Base-by-base conservation (phyloP, 2,797 vertebrate species). In the Hyperoplus immaculatus region DNA sequence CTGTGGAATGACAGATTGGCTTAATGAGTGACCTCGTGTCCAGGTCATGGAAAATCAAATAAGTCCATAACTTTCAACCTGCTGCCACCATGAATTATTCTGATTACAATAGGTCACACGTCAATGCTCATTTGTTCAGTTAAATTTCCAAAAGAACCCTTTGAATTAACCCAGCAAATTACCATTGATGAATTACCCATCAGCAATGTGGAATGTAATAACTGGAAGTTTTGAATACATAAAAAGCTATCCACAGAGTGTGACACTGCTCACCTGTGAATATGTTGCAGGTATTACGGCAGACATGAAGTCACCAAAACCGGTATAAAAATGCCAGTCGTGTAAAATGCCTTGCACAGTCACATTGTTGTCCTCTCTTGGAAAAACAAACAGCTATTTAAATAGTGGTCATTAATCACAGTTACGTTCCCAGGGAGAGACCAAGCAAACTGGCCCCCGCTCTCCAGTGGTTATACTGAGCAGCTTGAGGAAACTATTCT, bases 371-470 rank as follows among this genome's bases (percentile, higher is more conserved):
- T 91, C 83, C 77, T 86, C 72, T 75, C 60, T 56, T 68, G 87
- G 83, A 72, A 85, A 88, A 93, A 90, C 87, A 89, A 92, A 88
- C 90, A 67, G 80, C 71, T 86, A 85, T 79, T 90, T 92, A 91
- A 93, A 93, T 86, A 88, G 87, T 75, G 77, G 82, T 82, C 88
- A 92, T 94, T 91, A 93, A 93, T 95, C 94, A 91, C 86, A 85
- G 89, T 90, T 92, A 87, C 47, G 63, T 86, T 92, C 81, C 89
- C 88, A 60, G 75, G 16, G 86, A 89, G 85, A 83, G 73, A 64
- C 56, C 49, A 59, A 80, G 88, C 88, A 89, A 91, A 87, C 86
- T 89, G 87, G 82, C 85, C 82, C 29, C 72, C 45, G 83, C 76
- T 91, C 90, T 89, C 88, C 65, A 13, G 81, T 84, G 92, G 87